Percentiles rank a stretch among this genome's conserved stretches.
These are phyloP conservation scores for Brienomyrus brachyistius DNA, from an alignment of 2,113 vertebrate genomes.

Conservation along the genomic window DNA sequence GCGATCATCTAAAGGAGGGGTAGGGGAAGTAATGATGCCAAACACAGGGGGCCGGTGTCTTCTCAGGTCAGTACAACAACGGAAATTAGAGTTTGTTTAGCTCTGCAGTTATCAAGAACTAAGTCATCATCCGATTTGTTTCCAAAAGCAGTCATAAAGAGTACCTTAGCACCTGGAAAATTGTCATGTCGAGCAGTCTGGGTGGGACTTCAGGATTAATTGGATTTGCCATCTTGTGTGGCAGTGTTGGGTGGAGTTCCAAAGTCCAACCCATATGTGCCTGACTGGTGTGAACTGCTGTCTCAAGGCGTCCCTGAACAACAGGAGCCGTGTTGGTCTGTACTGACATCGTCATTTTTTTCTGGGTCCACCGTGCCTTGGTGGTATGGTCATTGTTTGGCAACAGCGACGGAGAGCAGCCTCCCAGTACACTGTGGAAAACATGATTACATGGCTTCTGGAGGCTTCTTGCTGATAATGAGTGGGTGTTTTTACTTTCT, in stretches of 20 bases:
- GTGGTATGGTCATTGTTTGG: not conserved
- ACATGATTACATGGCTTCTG: not conserved
- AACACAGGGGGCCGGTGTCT: not conserved
- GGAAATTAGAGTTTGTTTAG: not conserved
- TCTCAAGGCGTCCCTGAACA: not conserved
- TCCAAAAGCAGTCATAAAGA: not conserved
- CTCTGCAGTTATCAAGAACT: not conserved
- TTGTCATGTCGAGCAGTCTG: not conserved
- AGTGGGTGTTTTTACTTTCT: not conserved
- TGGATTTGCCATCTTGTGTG: not conserved
- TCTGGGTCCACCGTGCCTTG: not conserved
- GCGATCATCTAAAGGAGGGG: not conserved
- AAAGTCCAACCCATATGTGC: not conserved
- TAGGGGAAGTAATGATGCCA: not conserved
- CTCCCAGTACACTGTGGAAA: not conserved
- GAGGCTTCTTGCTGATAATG: not conserved
- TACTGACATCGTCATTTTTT: not conserved
- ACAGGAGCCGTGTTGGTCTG: not conserved
- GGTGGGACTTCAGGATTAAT: not conserved
- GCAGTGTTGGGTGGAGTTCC: not conserved
- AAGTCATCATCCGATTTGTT: not conserved
- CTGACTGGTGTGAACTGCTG: not conserved
- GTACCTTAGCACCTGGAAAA: not conserved
- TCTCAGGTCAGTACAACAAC: not conserved
- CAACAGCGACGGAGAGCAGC: not conserved